Evolutionary conservation across 2,113 vertebrate species (phyloP).

Genomic region (Rattus rattus): DNA sequence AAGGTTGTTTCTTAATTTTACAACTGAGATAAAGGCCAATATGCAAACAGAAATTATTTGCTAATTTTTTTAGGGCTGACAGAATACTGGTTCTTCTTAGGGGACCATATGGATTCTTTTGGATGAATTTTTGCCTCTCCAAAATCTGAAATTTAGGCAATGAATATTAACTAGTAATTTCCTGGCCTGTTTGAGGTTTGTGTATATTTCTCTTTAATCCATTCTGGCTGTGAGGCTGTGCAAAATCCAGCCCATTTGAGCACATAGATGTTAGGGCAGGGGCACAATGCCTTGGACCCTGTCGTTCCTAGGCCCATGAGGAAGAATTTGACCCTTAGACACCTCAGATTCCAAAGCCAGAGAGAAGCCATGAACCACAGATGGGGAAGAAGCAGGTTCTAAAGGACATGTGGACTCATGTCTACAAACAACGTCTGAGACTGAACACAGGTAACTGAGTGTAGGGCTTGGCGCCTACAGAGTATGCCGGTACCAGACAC

Average conservation of each 20-base stretch:
- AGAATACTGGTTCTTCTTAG: not conserved
- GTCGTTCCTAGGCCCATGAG: not conserved
- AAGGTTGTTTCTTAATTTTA: conserved; percentile 43
- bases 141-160: not conserved
- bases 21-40: not conserved
- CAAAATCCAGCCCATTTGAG: not conserved
- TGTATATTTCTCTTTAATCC: not conserved
- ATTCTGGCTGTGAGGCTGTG: not conserved
- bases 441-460: not conserved
- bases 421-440: not conserved
- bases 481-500: not conserved
- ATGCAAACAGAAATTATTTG: conserved; percentile 16
- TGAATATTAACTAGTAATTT: not conserved
- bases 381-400: not conserved
- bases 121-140: not conserved
- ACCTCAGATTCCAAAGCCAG: not conserved
- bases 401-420: not conserved
- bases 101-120: not conserved
- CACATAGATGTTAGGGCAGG: not conserved
- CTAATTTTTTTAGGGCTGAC: not conserved
- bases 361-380: not conserved
- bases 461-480: not conserved
- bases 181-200: not conserved
- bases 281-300: not conserved
- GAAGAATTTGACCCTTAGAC: not conserved